Evolutionary conservation across 2,797 vertebrate species (phyloP).

Genomic region (Sylvia borin): DNA sequence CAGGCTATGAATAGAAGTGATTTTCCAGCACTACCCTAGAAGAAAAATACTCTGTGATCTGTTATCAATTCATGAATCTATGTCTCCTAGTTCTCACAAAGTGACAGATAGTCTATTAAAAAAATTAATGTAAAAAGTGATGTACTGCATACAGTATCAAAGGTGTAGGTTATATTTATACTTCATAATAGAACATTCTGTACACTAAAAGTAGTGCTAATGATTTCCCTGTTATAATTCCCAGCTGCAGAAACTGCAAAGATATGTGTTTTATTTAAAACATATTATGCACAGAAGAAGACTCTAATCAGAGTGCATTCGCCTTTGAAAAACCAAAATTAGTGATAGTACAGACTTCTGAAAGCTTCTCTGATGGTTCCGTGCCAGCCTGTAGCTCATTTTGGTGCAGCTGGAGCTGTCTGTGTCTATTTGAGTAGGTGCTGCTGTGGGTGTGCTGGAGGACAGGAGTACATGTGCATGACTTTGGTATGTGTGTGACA

Average conservation of each 20-base stretch:
- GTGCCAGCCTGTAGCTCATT: neutral
- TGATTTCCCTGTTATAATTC: neutral
- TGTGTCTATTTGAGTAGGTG: neutral
- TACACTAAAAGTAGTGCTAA: neutral
- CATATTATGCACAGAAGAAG: neutral
- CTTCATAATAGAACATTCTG: constrained; percentile 5
- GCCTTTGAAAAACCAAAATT: constrained; percentile 10
- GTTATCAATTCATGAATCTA: constrained; percentile 46
- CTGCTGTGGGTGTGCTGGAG: neutral
- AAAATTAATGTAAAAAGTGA: neutral
- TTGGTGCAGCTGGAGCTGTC: neutral
- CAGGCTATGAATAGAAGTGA: constrained; percentile 40
- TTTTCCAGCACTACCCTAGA: constrained; percentile 1
- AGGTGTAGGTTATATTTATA: constrained; percentile 12
- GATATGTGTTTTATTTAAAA: constrained; percentile 12
- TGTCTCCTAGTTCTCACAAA: neutral
- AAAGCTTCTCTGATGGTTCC: neutral
- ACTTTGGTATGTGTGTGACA: neutral
- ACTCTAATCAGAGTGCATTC: neutral
- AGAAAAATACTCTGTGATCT: constrained; percentile 25
- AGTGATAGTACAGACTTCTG: neutral
- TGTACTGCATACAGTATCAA: neutral
- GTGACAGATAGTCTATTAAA: neutral
- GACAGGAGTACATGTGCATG: neutral
- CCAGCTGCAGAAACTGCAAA: neutral